A percentile compares a stretch with the other conserved stretches of the same genome.
These are phyloP conservation scores for Dryobota labecula DNA, from an alignment of 2,888 invertebrate genomes.

Conservation along the genomic window DNA sequence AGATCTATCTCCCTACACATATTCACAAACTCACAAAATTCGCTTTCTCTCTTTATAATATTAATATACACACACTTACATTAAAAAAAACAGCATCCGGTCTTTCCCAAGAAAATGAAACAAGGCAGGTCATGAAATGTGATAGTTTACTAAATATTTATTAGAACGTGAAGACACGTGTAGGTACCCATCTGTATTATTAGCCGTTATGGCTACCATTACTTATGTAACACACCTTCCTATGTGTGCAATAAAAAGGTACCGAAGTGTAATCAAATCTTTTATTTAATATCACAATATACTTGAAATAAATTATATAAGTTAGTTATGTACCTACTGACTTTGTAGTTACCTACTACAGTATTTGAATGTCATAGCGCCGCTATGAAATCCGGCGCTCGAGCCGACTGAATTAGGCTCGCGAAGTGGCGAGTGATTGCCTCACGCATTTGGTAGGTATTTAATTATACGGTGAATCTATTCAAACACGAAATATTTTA, in stretches of 20 bases:
- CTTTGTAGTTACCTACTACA: not conserved
- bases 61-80: too few relatives aligned
- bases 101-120: constrained; percentile 33
- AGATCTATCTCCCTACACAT: too few relatives aligned
- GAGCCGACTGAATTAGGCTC: too few relatives aligned
- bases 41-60: too few relatives aligned
- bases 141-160: constrained; percentile 41
- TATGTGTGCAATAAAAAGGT: constrained; percentile 21
- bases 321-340: constrained; percentile 16
- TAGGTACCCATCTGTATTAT: constrained; percentile 7
- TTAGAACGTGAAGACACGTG: constrained; percentile 52
- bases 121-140: constrained; percentile 20
- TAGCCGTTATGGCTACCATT: constrained; percentile 4
- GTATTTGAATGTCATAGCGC: too few relatives aligned
- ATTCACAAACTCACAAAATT: too few relatives aligned
- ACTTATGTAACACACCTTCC: constrained; percentile 35
- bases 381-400: too few relatives aligned
- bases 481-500: too few relatives aligned
- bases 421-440: too few relatives aligned
- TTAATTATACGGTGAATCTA: too few relatives aligned
- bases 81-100: constrained; percentile 15
- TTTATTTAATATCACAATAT: constrained; percentile 20
- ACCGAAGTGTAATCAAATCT: not conserved
- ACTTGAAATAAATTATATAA: constrained; percentile 38
- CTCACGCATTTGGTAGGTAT: too few relatives aligned